Evolutionary conservation across 2,888 invertebrate species (phyloP), one percentile per base, ranked within the genome.

Genomic region (Amblyjoppa proteus): DNA sequence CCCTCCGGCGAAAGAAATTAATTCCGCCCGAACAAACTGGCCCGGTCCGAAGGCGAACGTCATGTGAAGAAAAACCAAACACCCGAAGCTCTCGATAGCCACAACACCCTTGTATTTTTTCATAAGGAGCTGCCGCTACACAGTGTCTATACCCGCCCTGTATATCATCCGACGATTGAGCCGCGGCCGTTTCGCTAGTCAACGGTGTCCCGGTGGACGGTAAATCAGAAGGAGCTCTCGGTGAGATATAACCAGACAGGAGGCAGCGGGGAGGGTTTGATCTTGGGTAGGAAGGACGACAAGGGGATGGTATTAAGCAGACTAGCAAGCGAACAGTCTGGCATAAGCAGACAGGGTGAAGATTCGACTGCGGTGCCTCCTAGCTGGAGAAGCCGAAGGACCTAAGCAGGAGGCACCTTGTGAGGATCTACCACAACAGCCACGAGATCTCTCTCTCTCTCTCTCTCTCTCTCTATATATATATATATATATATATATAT

Each of bases 131-230:
- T 31, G 13, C n/a, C 13, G 16, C n/a, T 68, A 25, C 41, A n/a
- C 56, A 38, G 45, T 71, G 61, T 16, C 16, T 66, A 34, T 5
- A 41, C 28, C 45, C 6, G 7, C 51, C 7, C 84, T 82, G 84
- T 86, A 86, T 31, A 64, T 64, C 64, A 64, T 64, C 70, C 78
- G 85, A 84, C 86, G 84, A 88, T 89, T 86, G 88, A 89, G 88
- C 83, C 81, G 84, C 84, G 51, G 69, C 69, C 45, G 64, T 83
- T 78, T 74, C 58, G 73, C 78, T 73, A 74, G 78, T 74, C 83
- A 83, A 78, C 78, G 78, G 61, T 69, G 53, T 61, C 78, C 78
- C 68, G 20, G 69, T 51, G 51, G 58, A 74, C 83, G 78, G 68
- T 83, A 79, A 76, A 83, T 83, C 83, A 83, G 61, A 74, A 51